Evolutionary conservation across 2,888 invertebrate species (phyloP), one percentile per base, ranked within the genome.

Genomic region (Volucella inanis): DNA sequence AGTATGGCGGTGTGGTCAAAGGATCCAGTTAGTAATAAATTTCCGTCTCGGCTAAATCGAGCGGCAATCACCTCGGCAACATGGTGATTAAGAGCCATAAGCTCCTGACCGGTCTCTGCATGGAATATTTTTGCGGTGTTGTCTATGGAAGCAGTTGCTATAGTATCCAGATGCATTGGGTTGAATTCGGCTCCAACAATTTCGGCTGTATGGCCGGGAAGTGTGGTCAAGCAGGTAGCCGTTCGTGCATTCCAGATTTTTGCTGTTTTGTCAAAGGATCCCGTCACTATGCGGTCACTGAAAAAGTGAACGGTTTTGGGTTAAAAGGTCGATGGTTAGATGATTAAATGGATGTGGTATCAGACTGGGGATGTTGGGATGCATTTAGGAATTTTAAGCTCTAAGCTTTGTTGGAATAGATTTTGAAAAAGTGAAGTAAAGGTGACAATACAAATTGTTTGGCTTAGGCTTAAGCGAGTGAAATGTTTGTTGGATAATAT

Each of bases 211-310:
- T 97, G 97, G 0, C 97, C 97, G 92, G 94, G 94, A 65, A 96
- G 92, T 0, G 95, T 95, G 55, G 94, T 93, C 71, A 95, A 92
- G 88, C 95, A 95, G 45, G 94, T 93, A 0, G 95, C 96, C 0
- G 93, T 94, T 65, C 93, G 92, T 0, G 95, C 93, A 72, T 95
- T 94, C 97, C 97, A 97, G 49, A 97, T 92, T 88, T 94, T 94
- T 0, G 95, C 95, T 0, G 96, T 95, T 90, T 95, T 96, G 91
- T 97, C 97, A 89, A 97, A 96, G 0, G 97, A 97, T 3, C 95
- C 96, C 0, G 97, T 97, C 87, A 96, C 92, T 8, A 96, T 94
- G 89, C 94, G 94, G 88, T 96, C 94, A 85, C 96, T 96, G 89
- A n/a, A 89, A 78, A 75, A 52, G 2, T 10, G 39, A 54, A 31